Evolutionary conservation across 2,113 vertebrate genomes (phyloP), one percentile per base, ranked within the genome.

Genomic region (Nettapus auritus): DNA sequence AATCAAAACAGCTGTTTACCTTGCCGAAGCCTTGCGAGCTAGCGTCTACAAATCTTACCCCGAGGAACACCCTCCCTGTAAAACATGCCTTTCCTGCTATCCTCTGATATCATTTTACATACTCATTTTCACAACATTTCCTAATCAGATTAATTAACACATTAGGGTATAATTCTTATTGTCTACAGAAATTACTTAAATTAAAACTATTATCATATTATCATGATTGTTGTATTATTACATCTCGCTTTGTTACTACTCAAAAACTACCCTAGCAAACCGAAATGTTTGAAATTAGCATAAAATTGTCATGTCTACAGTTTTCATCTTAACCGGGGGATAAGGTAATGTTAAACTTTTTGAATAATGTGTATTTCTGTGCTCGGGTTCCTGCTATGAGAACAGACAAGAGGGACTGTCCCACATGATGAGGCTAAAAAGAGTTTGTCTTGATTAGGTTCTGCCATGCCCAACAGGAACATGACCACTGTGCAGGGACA

Each of bases 1-100:
- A 96, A 95, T 90, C 23, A 67, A 96, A 96, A 68, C 91, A 96
- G 89, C 90, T 97, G 91, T 94, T 94, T 97, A 96, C 96, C 94
- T 97, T 96, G 66, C 92, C 0, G 6, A 82, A 95, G 75, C 85
- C 77, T 75, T 57, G 50, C 68, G 73, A 75, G 62, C 86, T 95
- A 93, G 68, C 2, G 14, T 82, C 91, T 67, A 60, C 95, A 95
- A 93, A 96, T 97, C 83, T 93, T 74, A 93, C 89, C 80, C 82
- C 0, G 6, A 97, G 94, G 86, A 95, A 84, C 75, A 57, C 92
- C 86, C 0, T 60, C 62, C 25, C 10, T 15, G 15, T 69, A 90
- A 79, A 75, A 89, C 70, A 38, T 1, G 16, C 66, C 66, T 88
- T 56, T 78, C 74, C 1, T 5, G 66, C 60, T 87, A 68, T 14